Base-by-base conservation (phyloP, 2,113 vertebrate species). In the Chionis minor region DNA sequence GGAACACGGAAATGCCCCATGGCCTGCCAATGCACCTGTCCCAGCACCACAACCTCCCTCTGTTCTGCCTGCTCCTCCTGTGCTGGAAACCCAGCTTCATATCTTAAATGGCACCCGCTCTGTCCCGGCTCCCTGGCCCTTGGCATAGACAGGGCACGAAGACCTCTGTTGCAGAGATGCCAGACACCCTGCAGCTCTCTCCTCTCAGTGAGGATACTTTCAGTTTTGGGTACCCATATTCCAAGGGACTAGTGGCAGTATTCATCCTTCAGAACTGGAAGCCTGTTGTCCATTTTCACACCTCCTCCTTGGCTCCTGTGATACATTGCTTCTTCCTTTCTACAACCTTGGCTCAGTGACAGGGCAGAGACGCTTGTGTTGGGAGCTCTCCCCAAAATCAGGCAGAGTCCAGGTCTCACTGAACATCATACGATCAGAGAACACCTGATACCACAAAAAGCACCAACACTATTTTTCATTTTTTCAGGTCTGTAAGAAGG, bases 101-200 rank as follows among this genome's bases (percentile, higher is more conserved):
- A 45, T 30, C 54, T 75, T 67, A 78, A 91, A 61, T 9, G 49
- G 10, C 0, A 0, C 33, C 35, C 2, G 3, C 35, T 77, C 30
- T 4, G 0, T 49, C 19, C 28, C 4, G 8, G 1, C 24, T 71
- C 12, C 35, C 26, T 3, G 0, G 14, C 30, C n/a, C 45, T 66
- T 62, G 8, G 44, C 35, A n/a, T 4, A 63, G 59, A 59, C 0
- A 1, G 18, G 23, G 21, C 17, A 75, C 35, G 42, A 58, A 67
- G 38, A 49, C 62, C 45, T 81, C 27, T 56, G n/a, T 70, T 67
- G 40, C 33, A 89, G 55, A 81, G 70, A 20, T 17, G 16, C 23
- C n/a, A 62, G 38, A 38, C 22, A 56, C 26, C 24, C 11, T 62
- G 49, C 14, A 83, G 47, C 28, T 63, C 56, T 63, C 24, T 14